Base-by-base conservation (phyloP, 35 echinoderm and acorn worm genomes). In the Amphiura filiformis region DNA sequence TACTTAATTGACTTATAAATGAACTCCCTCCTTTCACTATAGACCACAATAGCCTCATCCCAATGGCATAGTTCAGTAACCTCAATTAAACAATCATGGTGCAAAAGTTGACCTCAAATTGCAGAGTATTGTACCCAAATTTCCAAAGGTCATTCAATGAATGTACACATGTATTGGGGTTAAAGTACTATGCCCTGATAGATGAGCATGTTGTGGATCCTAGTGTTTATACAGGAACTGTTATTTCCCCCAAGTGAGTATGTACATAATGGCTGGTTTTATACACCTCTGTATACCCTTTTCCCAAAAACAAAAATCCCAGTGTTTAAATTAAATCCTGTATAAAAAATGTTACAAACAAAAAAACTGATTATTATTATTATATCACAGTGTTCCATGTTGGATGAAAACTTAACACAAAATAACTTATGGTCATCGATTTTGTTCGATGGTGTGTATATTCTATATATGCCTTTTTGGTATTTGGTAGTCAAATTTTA, bases 301-400 rank as follows among this genome's bases (percentile, higher is more conserved):
- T 23, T 23, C 15, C 61, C n/a, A n/a, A n/a, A n/a, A n/a, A n/a
- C n/a, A n/a, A n/a, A n/a, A n/a, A 26, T 70, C 28, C 61, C 15
- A 26, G 9, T 11, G 4, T n/a, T n/a, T 70, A 70, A 70, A 70
- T 70, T 70, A 70, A 70, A 70, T 26, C 61, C 61, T 70, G 61
- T 70, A 70, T 70, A 70, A 70, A 70, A 26, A 70, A 70, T 3
- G 2, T 70, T 26, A 70, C 61, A 70, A 70, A 70, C n/a, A n/a
- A n/a, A n/a, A n/a, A n/a, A 20, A 52, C 44, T 52, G 7, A 52
- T 52, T 52, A 52, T 52, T 52, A 52, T 52, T 20, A 52, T n/a
- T n/a, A n/a, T n/a, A n/a, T 70, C 61, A 70, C 61, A 70, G 61
- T 70, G 61, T 70, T 70, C 61, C 61, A 70, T 26, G 61, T 70